These are phyloP conservation scores for Alosa alosa DNA, from an alignment of 2,113 vertebrate species.

Conservation along the genomic window DNA sequence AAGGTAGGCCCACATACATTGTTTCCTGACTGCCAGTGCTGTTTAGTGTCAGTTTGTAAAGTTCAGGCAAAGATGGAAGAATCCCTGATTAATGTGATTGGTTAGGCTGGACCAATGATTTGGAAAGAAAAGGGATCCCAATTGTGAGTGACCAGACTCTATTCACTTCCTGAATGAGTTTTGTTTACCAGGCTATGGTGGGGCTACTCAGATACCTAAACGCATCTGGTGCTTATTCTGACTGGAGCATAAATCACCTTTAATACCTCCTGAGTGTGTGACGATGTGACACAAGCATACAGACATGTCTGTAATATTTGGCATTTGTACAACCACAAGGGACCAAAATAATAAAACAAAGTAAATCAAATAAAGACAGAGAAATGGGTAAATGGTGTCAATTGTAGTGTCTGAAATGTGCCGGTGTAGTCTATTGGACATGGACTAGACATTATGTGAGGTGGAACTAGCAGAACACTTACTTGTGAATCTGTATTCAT, in stretches of 20 bases:
- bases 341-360: constrained; percentile 20
- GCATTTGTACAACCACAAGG: constrained; percentile 63
- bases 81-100: no score
- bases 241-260: neutral
- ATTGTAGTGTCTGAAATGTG: neutral
- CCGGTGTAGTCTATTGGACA: neutral
- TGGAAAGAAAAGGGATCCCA: no score
- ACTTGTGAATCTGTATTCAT: constrained; percentile 99
- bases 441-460: neutral
- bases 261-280: neutral
- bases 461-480: constrained; percentile 67
- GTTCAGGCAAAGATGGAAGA: no score
- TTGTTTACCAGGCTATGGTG: no score
- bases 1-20: no score
- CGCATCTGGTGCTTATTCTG: neutral
- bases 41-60: no score
- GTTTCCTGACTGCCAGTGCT: no score
- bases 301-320: constrained; percentile 58
- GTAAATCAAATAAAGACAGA: constrained; percentile 7
- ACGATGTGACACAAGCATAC: neutral
- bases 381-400: neutral
- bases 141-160: no score
- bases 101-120: no score
- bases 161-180: no score
- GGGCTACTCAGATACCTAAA: no score